These are phyloP conservation scores for Anthrax anthrax DNA, from an alignment of 2,888 invertebrate genomes.

Conservation along the genomic window DNA sequence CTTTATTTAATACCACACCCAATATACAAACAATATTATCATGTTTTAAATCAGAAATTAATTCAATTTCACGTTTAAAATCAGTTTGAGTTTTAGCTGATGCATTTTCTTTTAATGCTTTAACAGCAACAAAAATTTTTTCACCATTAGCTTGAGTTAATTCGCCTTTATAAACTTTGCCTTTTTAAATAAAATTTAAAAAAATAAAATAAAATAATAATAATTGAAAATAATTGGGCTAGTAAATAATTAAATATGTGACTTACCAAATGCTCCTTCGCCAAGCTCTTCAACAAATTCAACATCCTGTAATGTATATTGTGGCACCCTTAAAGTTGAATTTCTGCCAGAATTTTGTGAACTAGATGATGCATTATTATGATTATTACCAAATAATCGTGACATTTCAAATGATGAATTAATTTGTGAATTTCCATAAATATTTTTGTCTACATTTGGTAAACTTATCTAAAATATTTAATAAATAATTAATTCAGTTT, in stretches of 20 bases:
- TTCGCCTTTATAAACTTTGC: conserved; percentile 90
- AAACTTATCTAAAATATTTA: conserved; percentile 39
- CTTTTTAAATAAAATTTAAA: conserved; percentile 12
- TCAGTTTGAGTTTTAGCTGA: conserved; percentile 82
- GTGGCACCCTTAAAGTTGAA: conserved; percentile 51
- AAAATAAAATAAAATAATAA: not conserved
- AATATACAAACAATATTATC: conserved; percentile 91
- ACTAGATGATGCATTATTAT: conserved; percentile 35
- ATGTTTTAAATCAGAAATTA: conserved; percentile 88
- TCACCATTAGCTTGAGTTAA: conserved; percentile 51
- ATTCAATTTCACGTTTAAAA: conserved; percentile 84
- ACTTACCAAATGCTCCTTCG: conserved; percentile 81
- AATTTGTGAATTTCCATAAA: conserved; percentile 63
- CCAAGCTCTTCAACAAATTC: conserved; percentile 82
- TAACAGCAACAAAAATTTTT: conserved; percentile 75
- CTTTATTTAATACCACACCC: conserved; percentile 78
- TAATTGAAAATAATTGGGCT: not conserved
- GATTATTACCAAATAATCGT: conserved; percentile 44
- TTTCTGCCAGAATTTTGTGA: conserved; percentile 21
- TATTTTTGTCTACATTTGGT: conserved; percentile 63
- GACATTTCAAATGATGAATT: conserved; percentile 75
- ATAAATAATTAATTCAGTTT: not conserved
- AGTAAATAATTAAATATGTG: conserved; percentile 17
- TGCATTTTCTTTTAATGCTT: conserved; percentile 87
- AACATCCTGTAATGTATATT: conserved; percentile 73